Conservation (phyloP, 2,888 invertebrate genomes). For the Octonoba sinensis region DNA sequence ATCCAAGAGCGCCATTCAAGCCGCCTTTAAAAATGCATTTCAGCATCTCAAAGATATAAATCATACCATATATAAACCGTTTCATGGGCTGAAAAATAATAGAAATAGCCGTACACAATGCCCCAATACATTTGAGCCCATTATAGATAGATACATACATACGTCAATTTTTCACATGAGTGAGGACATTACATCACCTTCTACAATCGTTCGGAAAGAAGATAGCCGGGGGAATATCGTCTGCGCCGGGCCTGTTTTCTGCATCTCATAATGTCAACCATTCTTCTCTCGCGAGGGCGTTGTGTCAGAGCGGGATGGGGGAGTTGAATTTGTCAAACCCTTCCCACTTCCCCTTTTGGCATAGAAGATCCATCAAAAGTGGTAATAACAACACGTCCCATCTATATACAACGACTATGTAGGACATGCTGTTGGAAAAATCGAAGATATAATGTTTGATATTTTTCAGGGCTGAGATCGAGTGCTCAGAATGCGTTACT, state of each 20-base stretch:
- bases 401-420: conserved; percentile 39
- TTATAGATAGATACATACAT: conserved; percentile 54
- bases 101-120: conserved; percentile 19
- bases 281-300: conserved; percentile 45
- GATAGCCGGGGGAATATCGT: not conserved
- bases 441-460: conserved; percentile 1
- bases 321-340: conserved; percentile 44
- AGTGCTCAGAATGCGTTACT: too few relatives aligned
- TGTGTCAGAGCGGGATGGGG: conserved; percentile 19
- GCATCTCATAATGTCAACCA: conserved; percentile 61
- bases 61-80: conserved; percentile 7
- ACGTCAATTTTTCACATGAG: conserved; percentile 58
- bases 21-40: not conserved
- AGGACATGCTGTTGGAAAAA: conserved; percentile 22
- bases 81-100: conserved; percentile 10
- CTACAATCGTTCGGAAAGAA: conserved; percentile 28
- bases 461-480: too few relatives aligned
- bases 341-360: conserved; percentile 22
- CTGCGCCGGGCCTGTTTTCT: conserved; percentile 19
- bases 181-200: conserved; percentile 57
- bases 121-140: conserved; percentile 36
- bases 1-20: conserved; percentile 32
- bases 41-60: conserved; percentile 28
- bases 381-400: conserved; percentile 48
- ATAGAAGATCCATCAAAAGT: conserved; percentile 55